Evolutionary conservation across 2,888 invertebrate species (phyloP).

Genomic region (Pandemis corylana): DNA sequence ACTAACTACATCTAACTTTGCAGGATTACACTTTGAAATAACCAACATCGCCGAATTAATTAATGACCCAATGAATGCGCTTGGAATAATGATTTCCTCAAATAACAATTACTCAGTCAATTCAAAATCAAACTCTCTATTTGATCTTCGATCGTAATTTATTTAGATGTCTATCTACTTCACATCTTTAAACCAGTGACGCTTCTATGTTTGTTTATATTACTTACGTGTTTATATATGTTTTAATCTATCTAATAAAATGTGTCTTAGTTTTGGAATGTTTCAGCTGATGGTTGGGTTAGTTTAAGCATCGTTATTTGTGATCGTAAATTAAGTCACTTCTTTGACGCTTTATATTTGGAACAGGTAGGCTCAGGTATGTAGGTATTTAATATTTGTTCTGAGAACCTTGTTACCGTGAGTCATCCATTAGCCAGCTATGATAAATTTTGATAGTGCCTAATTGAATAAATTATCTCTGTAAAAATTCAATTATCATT

Average conservation of each 20-base stretch:
- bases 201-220: no score
- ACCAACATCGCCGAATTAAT: background rate
- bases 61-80: background rate
- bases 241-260: no score
- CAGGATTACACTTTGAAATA: background rate
- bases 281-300: no score
- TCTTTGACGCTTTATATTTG: no score
- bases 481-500: slow-evolving; percentile 7
- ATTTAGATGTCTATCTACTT: no score
- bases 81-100: background rate
- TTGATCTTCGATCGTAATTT: background rate
- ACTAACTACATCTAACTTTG: background rate
- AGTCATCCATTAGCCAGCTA: background rate
- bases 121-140: background rate
- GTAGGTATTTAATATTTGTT: no score
- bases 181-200: no score
- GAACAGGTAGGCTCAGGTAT: no score
- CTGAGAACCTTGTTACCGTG: background rate
- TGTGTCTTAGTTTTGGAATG: no score
- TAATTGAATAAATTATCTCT: slow-evolving; percentile 9
- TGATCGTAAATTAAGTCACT: no score
- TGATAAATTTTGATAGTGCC: background rate
- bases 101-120: background rate
- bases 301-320: no score
- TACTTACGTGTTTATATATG: no score